Percentiles rank a stretch among this genome's conserved stretches.
Evolutionary conservation across 2,797 vertebrate species (phyloP).

Genomic region (Galago senegalensis): DNA sequence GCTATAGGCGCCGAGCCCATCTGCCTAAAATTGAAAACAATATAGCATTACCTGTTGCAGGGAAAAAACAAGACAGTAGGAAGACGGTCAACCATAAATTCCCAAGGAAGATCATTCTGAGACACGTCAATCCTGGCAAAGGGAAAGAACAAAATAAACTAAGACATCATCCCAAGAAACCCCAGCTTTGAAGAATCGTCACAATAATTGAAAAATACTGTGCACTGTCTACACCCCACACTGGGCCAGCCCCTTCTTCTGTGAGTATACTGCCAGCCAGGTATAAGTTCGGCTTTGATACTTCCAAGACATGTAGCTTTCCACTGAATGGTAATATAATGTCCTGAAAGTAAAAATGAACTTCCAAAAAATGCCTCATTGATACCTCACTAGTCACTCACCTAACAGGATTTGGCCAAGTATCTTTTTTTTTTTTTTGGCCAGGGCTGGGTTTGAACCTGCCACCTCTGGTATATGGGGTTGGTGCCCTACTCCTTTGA

Average conservation of each 20-base stretch:
- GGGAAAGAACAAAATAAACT: not conserved
- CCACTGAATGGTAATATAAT: not conserved
- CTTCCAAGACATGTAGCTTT: not conserved
- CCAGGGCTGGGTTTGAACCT: too few species aligned
- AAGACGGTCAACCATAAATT: slow-evolving; percentile 97
- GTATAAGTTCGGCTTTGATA: fast-evolving
- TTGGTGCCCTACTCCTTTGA: too few species aligned
- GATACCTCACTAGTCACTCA: not conserved
- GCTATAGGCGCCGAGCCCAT: not conserved
- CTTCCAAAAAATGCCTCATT: not conserved
- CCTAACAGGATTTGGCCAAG: not conserved
- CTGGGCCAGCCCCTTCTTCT: fast-evolving
- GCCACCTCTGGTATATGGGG: too few species aligned
- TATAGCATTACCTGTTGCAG: slow-evolving; percentile 92
- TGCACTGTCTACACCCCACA: not conserved
- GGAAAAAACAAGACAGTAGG: slow-evolving; percentile 97
- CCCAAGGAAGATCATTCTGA: slow-evolving; percentile 98
- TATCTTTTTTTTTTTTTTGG: not conserved
- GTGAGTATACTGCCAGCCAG: not conserved
- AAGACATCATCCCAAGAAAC: not conserved
- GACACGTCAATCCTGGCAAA: slow-evolving; percentile 94
- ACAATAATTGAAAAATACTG: not conserved
- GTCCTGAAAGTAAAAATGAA: not conserved
- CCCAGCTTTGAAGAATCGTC: not conserved
- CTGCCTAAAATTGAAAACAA: slow-evolving; percentile 28